These are phyloP conservation scores for Zootermopsis nevadensis DNA, from an alignment of 2,888 invertebrate genomes.

Conservation along the genomic window DNA sequence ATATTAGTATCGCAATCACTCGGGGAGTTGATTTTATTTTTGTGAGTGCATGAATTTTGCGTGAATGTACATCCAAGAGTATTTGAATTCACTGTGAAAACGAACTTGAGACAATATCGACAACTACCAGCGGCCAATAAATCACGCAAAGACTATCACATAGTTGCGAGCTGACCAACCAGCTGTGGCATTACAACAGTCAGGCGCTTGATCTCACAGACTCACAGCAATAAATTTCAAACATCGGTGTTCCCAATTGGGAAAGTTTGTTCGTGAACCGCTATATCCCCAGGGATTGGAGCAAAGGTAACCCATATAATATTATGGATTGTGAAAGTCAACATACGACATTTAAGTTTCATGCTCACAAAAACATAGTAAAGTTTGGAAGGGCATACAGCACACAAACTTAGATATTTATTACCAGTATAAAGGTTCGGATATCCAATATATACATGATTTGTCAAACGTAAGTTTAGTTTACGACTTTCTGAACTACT, in stretches of 20 bases:
- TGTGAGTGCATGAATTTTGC: not conserved
- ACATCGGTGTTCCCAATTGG: not conserved
- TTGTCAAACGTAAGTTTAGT: too few relatives aligned
- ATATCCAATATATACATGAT: too few relatives aligned
- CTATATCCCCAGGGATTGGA: not conserved
- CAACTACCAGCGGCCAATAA: not conserved
- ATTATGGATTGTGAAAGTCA: slow-evolving; percentile 30
- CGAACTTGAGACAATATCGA: not conserved
- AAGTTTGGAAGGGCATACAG: not conserved
- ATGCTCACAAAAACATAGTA: slow-evolving; percentile 13
- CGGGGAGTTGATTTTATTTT: too few relatives aligned
- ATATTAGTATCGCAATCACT: too few relatives aligned
- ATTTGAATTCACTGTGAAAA: not conserved
- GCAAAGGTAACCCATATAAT: slow-evolving; percentile 17
- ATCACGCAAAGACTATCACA: not conserved
- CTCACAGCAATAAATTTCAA: slow-evolving; percentile 1
- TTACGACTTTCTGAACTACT: too few relatives aligned
- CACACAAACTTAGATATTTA: not conserved
- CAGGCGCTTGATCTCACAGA: not conserved
- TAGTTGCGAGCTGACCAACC: not conserved
- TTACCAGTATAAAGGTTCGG: too few relatives aligned
- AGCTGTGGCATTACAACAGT: slow-evolving; percentile 9
- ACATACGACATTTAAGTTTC: slow-evolving; percentile 1
- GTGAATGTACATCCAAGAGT: not conserved
- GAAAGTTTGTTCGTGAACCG: not conserved